phyloP scores from a whole-genome alignment of 2,113 vertebrate species.

The Lutjanus erythropterus region DNA sequence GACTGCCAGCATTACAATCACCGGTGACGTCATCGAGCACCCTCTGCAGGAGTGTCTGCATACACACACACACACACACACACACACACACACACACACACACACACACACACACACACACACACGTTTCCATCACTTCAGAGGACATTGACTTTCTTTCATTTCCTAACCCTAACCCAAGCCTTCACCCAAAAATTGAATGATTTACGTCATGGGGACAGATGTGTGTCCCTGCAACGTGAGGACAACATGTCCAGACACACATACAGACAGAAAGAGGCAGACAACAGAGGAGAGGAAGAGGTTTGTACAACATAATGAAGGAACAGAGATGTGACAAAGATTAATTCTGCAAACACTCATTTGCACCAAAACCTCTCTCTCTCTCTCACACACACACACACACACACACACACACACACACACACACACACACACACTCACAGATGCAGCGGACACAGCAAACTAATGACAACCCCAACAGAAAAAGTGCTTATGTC shows the following conservation, averaged over 20 bases:
- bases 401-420: background rate
- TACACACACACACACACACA: background rate
- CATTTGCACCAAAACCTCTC: background rate
- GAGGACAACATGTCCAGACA: no score
- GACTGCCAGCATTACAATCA: slow-evolving; percentile 58
- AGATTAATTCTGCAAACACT: slow-evolving; percentile 33
- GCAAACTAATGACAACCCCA: slow-evolving; percentile 50
- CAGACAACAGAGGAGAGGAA: background rate
- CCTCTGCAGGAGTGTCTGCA: background rate
- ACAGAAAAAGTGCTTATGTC: slow-evolving; percentile 63
- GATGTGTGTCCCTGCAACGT: no score
- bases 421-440: slow-evolving; percentile 2
- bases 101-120: no score
- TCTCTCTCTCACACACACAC: no score
- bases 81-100: background rate
- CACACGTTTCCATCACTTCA: no score
- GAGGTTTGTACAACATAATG: slow-evolving; percentile 6
- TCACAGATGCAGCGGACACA: slow-evolving; percentile 30
- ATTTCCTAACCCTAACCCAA: no score
- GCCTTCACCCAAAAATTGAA: no score
- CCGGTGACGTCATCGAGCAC: slow-evolving; percentile 44
- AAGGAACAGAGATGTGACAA: slow-evolving; percentile 21
- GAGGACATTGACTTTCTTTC: no score
- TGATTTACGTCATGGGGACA: no score
- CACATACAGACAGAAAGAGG: background rate